These are phyloP conservation scores for Agriotes lineatus DNA, from an alignment of 2,888 invertebrate genomes.

Conservation along the genomic window DNA sequence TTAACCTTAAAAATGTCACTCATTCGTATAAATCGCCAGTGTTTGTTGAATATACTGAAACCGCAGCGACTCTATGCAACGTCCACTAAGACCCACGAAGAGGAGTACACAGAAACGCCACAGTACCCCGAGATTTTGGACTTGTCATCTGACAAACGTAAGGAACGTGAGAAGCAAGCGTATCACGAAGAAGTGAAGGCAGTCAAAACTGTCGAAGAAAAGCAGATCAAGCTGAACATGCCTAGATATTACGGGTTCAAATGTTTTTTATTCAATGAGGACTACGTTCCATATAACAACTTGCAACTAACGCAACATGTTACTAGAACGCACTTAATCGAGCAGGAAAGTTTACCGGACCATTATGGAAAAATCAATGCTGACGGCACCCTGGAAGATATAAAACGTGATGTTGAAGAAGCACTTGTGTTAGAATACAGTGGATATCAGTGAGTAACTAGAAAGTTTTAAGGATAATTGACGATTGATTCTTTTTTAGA, in stretches of 20 bases:
- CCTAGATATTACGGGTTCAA: constrained; percentile 85
- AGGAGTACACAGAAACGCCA: constrained; percentile 63
- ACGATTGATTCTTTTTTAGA: constrained; percentile 51
- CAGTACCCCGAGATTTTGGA: constrained; percentile 77
- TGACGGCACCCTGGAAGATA: constrained; percentile 66
- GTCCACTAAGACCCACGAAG: constrained; percentile 50
- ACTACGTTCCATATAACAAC: constrained; percentile 75
- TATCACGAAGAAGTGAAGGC: constrained; percentile 73
- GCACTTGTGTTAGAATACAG: constrained; percentile 73
- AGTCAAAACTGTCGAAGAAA: constrained; percentile 84
- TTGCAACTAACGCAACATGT: constrained; percentile 79
- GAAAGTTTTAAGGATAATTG: too few relatives aligned
- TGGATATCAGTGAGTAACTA: constrained; percentile 39
- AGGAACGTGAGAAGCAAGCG: constrained; percentile 64
- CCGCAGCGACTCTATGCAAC: constrained; percentile 16
- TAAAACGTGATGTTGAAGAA: constrained; percentile 74
- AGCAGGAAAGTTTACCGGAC: constrained; percentile 72
- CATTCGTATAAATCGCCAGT: constrained; percentile 1
- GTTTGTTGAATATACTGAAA: constrained; percentile 1
- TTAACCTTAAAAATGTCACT: constrained; percentile 24
- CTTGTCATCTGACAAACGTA: constrained; percentile 67
- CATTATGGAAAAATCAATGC: constrained; percentile 66
- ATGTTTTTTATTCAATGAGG: constrained; percentile 73
- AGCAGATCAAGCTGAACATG: constrained; percentile 85
- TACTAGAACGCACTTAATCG: constrained; percentile 82